A percentile compares a stretch with the other conserved stretches of the same genome.
These are phyloP conservation scores for Mactromeris polynyma DNA, from an alignment of 2,888 invertebrate genomes.

Conservation along the genomic window DNA sequence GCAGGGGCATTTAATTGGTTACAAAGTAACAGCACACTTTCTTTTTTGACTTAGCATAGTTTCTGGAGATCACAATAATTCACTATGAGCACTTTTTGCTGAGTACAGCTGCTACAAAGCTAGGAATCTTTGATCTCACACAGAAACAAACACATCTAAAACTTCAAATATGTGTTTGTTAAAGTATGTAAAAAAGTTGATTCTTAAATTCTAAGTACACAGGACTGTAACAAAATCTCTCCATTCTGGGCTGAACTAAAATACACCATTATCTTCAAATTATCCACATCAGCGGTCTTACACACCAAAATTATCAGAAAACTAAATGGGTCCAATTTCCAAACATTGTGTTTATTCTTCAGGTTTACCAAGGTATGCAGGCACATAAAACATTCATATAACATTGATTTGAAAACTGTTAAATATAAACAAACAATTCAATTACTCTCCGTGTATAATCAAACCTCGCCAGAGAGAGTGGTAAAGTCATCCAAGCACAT, in stretches of 20 bases:
- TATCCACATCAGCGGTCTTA: background rate
- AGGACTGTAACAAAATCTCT: background rate
- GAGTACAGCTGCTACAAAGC: too few species aligned
- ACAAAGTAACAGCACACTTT: too few species aligned
- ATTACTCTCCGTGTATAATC: background rate
- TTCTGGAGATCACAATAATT: too few species aligned
- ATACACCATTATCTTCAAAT: background rate
- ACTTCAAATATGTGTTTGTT: too few species aligned
- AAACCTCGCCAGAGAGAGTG: background rate
- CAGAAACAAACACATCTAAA: too few species aligned
- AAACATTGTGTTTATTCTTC: background rate
- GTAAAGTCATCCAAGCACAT: background rate
- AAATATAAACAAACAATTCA: conserved; percentile 11
- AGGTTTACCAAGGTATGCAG: background rate
- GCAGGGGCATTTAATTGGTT: too few species aligned
- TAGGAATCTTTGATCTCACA: too few species aligned
- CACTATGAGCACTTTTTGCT: too few species aligned
- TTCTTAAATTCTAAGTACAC: background rate
- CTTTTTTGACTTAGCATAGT: too few species aligned
- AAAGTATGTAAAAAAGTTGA: background rate
- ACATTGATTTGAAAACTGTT: conserved; percentile 13
- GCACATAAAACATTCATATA: background rate
- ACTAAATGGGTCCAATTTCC: background rate
- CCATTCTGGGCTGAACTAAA: background rate
- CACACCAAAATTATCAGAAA: background rate